Conservation (phyloP, 1,140 invertebrate genomes). For the Tetramorium alpestre region DNA sequence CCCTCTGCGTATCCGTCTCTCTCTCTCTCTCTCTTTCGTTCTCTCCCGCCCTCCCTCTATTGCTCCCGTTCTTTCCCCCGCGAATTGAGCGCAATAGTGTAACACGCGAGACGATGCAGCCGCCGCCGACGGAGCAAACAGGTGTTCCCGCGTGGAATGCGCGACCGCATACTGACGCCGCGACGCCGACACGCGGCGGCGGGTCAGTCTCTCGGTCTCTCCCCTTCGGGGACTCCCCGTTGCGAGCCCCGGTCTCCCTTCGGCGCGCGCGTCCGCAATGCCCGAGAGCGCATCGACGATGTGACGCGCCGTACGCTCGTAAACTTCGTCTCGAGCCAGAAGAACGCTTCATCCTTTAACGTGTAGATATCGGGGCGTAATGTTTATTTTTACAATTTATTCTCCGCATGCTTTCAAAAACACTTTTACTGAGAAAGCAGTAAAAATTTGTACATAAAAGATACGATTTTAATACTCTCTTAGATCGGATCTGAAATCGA, state of each 20-base stretch:
- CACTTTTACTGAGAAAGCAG: neutral
- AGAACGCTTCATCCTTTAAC: neutral
- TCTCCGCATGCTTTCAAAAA: neutral
- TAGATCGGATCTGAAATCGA: neutral
- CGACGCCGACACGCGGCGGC: slow-evolving; percentile 47
- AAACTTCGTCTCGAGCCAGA: neutral
- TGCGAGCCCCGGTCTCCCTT: neutral
- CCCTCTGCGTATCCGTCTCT: neutral
- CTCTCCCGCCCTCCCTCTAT: neutral
- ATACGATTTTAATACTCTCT: neutral
- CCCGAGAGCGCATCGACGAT: slow-evolving; percentile 21
- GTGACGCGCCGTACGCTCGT: neutral
- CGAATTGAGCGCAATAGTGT: slow-evolving; percentile 43
- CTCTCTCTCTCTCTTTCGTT: slow-evolving; percentile 1
- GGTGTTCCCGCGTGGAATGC: slow-evolving; percentile 76
- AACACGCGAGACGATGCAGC: slow-evolving; percentile 43
- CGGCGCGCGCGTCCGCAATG: slow-evolving; percentile 42
- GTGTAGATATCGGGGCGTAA: neutral
- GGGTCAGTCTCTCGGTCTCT: slow-evolving; percentile 41
- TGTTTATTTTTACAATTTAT: neutral
- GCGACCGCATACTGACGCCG: slow-evolving; percentile 76
- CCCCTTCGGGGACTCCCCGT: slow-evolving; percentile 11
- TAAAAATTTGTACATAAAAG: neutral
- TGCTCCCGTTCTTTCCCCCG: neutral
- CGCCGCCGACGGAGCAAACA: slow-evolving; percentile 69